Evolutionary conservation across 2,888 invertebrate species (phyloP), one percentile per base, ranked within the genome.

Genomic region (Prostheceraeus crozeri): DNA sequence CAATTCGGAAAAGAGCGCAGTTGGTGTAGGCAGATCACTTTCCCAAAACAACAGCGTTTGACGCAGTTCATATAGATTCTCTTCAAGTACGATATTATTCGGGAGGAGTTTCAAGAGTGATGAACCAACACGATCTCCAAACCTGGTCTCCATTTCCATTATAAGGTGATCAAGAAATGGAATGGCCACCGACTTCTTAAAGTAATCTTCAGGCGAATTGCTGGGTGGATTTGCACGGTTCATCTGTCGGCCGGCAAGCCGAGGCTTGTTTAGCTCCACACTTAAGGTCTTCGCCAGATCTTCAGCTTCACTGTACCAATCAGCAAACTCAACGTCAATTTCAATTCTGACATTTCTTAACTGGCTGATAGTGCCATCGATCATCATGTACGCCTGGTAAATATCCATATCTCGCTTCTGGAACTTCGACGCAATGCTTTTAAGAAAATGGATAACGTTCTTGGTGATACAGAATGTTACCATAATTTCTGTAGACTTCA

Each of bases 301-400:
- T 35, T 54, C 54, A 35, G 54, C 54, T 35, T 36, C 54, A 14
- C 35, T 6, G 54, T 11, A 54, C 40, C 40, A 54, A 35, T 54
- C 35, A 21, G 19, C 35, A 30, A 35, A 54, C 33, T 35, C 54
- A 11, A 33, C 27, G 33, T 54, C 54, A 27, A 54, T 35, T 4
- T 54, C 40, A 21, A 35, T 35, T 54, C 45, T 54, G 33, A 35
- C 19, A 21, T 35, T 54, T 19, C 36, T 11, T 19, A 36, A 21
- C 33, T 45, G 19, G 33, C 35, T 35, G 16, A 54, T 54, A 27
- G 54, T 35, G 31, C 19, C 35, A 35, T 54, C 54, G 8, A 54
- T 54, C 33, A 54, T 30, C 33, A 30, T 54, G 35, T 40, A 54
- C 6, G 52, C 52, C n/a, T 21, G 27, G 14, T 14, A 21, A 51